Conservation (phyloP, 2,888 invertebrate genomes). For the Vannuccia rotundouncinata region DNA sequence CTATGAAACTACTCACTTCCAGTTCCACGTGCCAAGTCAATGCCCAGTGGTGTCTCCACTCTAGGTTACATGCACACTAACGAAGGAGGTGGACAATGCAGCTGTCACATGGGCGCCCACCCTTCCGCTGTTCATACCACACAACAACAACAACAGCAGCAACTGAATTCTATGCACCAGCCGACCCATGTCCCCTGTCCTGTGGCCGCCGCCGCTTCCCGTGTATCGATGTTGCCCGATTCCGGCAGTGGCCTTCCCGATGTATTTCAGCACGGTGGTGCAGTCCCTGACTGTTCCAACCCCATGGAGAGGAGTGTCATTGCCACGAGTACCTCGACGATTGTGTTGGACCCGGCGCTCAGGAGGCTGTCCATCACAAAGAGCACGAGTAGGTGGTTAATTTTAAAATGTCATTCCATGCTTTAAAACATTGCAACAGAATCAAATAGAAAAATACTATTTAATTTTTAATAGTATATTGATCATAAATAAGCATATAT, state of each 20-base stretch:
- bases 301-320: neutral
- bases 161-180: too few relatives aligned
- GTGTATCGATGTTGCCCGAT: neutral
- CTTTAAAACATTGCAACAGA: too few relatives aligned
- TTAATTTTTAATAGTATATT: too few relatives aligned
- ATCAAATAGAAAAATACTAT: too few relatives aligned
- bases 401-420: too few relatives aligned
- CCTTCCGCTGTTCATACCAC: neutral
- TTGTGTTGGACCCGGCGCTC: neutral
- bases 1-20: neutral
- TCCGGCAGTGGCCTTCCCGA: neutral
- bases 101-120: conserved; percentile 7
- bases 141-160: neutral
- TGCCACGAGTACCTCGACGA: neutral
- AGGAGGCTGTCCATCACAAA: neutral
- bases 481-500: too few relatives aligned
- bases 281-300: neutral
- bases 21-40: conserved; percentile 4
- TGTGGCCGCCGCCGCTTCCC: neutral
- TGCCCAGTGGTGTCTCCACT: neutral
- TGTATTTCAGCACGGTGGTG: too few relatives aligned
- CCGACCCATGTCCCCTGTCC: too few relatives aligned
- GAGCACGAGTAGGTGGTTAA: conserved; percentile 1
- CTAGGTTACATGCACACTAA: neutral
- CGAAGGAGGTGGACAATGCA: neutral